phyloP scores from a whole-genome alignment of 2,113 vertebrate species.

The Orycteropus afer region DNA sequence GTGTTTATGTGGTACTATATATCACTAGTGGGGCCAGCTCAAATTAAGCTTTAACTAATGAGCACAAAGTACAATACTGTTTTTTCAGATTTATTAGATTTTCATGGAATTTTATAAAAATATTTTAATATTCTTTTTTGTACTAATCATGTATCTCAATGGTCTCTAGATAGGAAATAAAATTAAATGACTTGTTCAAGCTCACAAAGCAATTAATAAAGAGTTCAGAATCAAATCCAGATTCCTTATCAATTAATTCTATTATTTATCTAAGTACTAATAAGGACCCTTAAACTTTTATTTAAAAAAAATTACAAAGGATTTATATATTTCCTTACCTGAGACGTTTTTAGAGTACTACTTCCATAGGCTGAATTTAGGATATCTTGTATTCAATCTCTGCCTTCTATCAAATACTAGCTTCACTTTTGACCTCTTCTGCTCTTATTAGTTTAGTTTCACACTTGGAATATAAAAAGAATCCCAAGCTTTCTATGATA shows the following conservation, averaged over 20 bases:
- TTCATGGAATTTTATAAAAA: constrained; percentile 7
- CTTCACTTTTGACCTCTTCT: neutral
- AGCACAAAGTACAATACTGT: neutral
- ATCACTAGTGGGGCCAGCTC: neutral
- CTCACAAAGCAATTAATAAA: constrained; percentile 25
- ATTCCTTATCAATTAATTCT: constrained; percentile 11
- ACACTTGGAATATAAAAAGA: neutral
- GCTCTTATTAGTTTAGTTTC: neutral
- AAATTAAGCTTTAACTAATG: neutral
- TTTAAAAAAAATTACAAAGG: neutral
- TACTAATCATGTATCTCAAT: constrained; percentile 3
- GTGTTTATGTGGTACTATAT: neutral
- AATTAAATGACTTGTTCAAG: constrained; percentile 12
- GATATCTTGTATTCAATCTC: neutral
- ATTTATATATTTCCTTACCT: neutral
- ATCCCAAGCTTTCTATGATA: neutral
- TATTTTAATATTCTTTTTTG: constrained; percentile 7
- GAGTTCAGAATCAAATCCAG: constrained; percentile 26
- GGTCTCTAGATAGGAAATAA: neutral
- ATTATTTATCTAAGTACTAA: constrained; percentile 14
- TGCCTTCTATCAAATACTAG: neutral
- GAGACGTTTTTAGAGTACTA: neutral
- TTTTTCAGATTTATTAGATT: neutral
- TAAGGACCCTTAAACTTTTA: constrained; percentile 4
- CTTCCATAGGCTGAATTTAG: neutral